Evolutionary conservation across 2,888 invertebrate species (phyloP), one percentile per base, ranked within the genome.

Genomic region (Phasia obesa): DNA sequence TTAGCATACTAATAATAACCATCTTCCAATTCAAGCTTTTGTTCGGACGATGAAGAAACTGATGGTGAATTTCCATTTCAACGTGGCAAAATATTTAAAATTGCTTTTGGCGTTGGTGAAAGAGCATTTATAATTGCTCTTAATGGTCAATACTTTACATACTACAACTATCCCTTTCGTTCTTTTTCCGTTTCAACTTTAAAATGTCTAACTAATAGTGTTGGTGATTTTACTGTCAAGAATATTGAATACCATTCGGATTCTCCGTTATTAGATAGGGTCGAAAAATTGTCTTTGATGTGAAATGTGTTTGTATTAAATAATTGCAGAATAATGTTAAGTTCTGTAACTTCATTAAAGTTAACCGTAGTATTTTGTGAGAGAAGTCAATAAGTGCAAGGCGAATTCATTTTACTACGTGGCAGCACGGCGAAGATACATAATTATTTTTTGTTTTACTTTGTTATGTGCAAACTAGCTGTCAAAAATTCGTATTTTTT

Each of bases 41-140:
- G 89, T 42, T 19, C 75, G 0, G 89, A 90, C 5, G 91, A 91
- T 80, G 90, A 91, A 84, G 91, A 91, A 85, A 90, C 90, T 21
- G 90, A 90, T 71, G 91, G 91, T 0, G 91, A 91, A 80, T 91
- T 91, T 81, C 91, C 91, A 2, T 91, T 91, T 67, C 87, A 88
- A 38, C 89, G 91, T 2, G 91, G 91, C 17, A 91, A 90, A 64
- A 86, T 90, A 4, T 91, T 91, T 38, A 91, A 90, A 85, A 90
- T 91, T 38, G 91, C 91, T 2, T 91, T 91, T 44, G 91, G 91
- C 7, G 86, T 90, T 42, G 90, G 91, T 7, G 91, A 91, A 84
- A 89, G 90, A 23, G 88, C 91, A 11, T 89, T 91, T 53, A 86
- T 91, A 2, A 89, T 91, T 35, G 91, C 91, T 13, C 90, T 91